Evolutionary conservation across 2,113 vertebrate species (phyloP), one percentile per base, ranked within the genome.

Genomic region (Abramis brama): DNA sequence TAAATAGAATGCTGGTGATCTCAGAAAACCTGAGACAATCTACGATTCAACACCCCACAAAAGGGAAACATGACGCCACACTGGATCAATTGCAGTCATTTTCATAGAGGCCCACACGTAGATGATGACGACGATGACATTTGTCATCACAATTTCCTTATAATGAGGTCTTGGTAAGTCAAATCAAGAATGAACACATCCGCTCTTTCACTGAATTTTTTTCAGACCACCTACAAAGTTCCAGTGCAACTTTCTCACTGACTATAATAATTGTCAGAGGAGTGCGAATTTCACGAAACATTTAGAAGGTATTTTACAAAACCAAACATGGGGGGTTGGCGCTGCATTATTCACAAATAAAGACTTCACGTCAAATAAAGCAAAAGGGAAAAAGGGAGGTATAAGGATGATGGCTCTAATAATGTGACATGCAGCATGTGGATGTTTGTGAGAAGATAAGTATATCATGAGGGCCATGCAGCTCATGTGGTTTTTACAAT

Each of bases 401-500:
- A 8, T 23, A 62, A 10, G 79, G 43, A 30, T 30, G 25, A 33
- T 10, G 6, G 12, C 36, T 68, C 39, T 47, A 30, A 82, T 50
- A 68, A 80, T 80, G 12, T n/a, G 13, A 13, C 19, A 43, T n/a
- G 19, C 36, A 23, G 62, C 17, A 25, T 5, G 81, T 55, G 47
- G 7, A 71, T 68, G 62, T 36, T 71, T 83, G 11, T 39, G 81
- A 52, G 47, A 55, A 71, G 64, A 83, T 71, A 71, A 36, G 47
- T 36, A 25, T 66, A 70, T 83, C 66, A 57, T 57, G 33, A 70
- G 21, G 62, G 47, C 43, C 43, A 30, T 50, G 27, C 7, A 50
- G 43, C 19, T 33, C 27, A 15, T 83, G 81, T 71, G 47, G 81
- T 71, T 83, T 57, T 71, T 17, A 83, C 45, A 50, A 71, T n/a